Conservation (phyloP, 2,888 invertebrate species). For the Macropis europaea region DNA sequence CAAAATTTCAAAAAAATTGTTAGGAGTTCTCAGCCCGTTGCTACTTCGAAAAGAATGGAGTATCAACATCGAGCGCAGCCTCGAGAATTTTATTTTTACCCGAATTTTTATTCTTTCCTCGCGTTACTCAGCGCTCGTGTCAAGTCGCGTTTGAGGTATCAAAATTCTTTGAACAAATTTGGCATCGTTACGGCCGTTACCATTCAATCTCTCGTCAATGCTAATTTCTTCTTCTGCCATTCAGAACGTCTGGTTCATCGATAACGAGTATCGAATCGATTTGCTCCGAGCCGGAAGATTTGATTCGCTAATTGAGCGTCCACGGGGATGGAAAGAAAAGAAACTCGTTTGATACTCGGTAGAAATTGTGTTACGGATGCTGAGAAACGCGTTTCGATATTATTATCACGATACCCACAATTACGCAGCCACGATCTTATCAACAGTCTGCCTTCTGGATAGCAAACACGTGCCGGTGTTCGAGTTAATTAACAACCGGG, state of each 20-base stretch:
- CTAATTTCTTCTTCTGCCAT: too few relatives aligned
- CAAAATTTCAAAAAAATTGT: too few relatives aligned
- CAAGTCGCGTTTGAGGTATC: neutral
- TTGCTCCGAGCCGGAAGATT: neutral
- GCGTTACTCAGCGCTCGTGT: neutral
- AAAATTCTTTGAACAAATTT: too few relatives aligned
- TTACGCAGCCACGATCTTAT: conserved; percentile 29
- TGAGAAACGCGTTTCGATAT: conserved; percentile 10
- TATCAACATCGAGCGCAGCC: too few relatives aligned
- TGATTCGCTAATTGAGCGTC: neutral
- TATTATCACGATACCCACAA: conserved; percentile 21
- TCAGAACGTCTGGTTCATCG: neutral
- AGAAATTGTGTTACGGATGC: conserved; percentile 34
- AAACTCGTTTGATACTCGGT: neutral
- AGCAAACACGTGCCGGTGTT: conserved; percentile 19
- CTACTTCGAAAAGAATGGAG: too few relatives aligned
- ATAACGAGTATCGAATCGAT: neutral
- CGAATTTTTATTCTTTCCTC: neutral
- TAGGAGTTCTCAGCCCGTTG: too few relatives aligned
- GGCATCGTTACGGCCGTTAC: too few relatives aligned
- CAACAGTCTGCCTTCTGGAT: conserved; percentile 15
- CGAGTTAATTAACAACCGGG: conserved; percentile 20
- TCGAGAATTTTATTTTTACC: too few relatives aligned
- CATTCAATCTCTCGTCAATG: too few relatives aligned
- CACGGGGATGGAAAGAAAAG: conserved; percentile 1